Evolutionary conservation across 2,888 invertebrate species (phyloP), one percentile per base, ranked within the genome.

Genomic region (Lasioglossum leucozonium): DNA sequence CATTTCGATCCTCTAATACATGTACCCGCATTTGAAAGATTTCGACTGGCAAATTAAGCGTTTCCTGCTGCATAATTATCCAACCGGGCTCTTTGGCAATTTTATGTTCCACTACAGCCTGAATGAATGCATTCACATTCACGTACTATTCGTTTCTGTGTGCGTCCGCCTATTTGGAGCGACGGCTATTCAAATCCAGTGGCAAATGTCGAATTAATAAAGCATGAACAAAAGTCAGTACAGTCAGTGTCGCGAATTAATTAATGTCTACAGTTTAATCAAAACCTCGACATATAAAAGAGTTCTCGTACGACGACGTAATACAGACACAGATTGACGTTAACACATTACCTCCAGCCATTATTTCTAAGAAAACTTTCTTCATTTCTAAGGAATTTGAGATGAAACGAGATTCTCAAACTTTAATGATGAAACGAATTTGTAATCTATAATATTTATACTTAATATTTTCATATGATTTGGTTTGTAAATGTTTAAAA

Each of bases 181-280:
- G n/a, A 34, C 44, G 34, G 34, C 22, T 37, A 16, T 47, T 4
- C n/a, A 13, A 22, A n/a, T 67, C n/a, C n/a, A 34, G 11, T 13
- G 13, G n/a, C 47, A 2, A 71, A 44, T 42, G 44, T 65, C 44
- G 34, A 67, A 67, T 77, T 67, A 51, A 77, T 47, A 67, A 67
- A n/a, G 47, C 40, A n/a, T 58, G 16, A 67, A 77, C 18, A 26
- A 67, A 37, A 47, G 22, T 40, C n/a, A n/a, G 58, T 55, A 74
- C 26, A 76, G 67, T 37, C 65, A 72, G n/a, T 16, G 44, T 37
- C 30, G 42, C 44, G 62, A 18, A 62, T 72, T 78, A 72, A 78
- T 78, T 72, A 72, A 62, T 58, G 55, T 42, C n/a, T 42, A 22
- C 42, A 6, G 42, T 6, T 72, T 72, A 72, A 78, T 78, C n/a